phyloP scores from a whole-genome alignment of 2,888 invertebrate genomes.

The Gerris lacustris region DNA sequence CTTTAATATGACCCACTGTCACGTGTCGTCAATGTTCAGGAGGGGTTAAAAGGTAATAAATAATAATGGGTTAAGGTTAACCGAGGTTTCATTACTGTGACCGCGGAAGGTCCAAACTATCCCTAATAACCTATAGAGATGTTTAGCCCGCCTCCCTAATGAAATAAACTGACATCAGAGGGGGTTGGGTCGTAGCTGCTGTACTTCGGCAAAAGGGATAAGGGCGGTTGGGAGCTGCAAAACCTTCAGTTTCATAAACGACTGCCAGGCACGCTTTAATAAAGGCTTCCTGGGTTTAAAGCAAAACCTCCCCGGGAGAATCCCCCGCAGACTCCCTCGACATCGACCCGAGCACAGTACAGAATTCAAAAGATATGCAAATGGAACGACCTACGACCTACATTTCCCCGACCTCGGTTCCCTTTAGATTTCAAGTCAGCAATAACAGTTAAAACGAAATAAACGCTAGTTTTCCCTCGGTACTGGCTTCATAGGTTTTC shows the following conservation, averaged over 20 bases:
- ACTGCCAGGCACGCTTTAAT: background rate
- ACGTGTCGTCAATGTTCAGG: too few species aligned
- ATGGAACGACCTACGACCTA: slow-evolving; percentile 3
- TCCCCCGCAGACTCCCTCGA: background rate
- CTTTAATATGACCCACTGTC: too few species aligned
- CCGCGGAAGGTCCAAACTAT: background rate
- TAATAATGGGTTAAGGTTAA: slow-evolving; percentile 1
- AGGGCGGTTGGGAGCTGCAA: too few species aligned
- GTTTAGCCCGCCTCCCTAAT: background rate
- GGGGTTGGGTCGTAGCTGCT: background rate
- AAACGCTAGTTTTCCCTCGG: background rate
- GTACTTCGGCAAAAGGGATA: too few species aligned
- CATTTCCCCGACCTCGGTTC: background rate
- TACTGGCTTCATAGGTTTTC: background rate
- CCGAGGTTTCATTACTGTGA: background rate
- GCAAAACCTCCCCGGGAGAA: too few species aligned
- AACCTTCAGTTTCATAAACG: background rate
- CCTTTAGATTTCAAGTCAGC: too few species aligned
- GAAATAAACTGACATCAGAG: background rate
- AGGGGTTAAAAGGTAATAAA: background rate
- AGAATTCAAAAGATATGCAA: slow-evolving; percentile 1
- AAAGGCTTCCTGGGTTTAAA: background rate
- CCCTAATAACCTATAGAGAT: slow-evolving; percentile 3
- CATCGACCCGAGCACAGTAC: background rate
- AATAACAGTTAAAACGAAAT: background rate